phyloP scores from a whole-genome alignment of 2,113 vertebrate genomes.

The Grammomys surdaster region DNA sequence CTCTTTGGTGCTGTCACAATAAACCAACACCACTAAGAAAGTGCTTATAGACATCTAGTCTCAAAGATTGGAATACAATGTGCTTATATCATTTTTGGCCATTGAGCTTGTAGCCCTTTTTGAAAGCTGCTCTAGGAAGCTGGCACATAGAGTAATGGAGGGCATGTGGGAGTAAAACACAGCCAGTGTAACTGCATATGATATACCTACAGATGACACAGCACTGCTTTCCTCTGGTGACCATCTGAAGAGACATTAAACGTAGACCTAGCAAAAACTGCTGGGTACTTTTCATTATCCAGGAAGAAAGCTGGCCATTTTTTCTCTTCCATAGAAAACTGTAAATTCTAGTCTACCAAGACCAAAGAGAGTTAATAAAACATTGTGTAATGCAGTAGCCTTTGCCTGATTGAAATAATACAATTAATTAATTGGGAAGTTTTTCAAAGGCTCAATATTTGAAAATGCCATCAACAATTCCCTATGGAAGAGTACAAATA shows the following conservation, averaged over 20 bases:
- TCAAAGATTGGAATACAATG: background rate
- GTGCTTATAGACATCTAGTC: background rate
- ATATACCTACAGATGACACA: background rate
- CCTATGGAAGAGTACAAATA: conserved; percentile 79
- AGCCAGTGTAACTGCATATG: background rate
- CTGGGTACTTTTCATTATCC: background rate
- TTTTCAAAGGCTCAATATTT: conserved; percentile 82
- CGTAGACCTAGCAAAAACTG: background rate
- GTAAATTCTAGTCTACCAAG: conserved; percentile 32
- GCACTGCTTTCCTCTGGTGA: background rate
- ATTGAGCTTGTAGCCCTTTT: background rate
- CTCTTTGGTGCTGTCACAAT: background rate
- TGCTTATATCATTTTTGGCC: conserved; percentile 12
- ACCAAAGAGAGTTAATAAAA: conserved; percentile 39
- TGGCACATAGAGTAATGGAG: background rate
- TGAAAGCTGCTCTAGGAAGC: background rate
- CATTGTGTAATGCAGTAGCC: background rate
- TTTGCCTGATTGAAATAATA: conserved; percentile 35
- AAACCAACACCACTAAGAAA: conserved; percentile 20
- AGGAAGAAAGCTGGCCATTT: background rate
- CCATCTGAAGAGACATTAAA: background rate
- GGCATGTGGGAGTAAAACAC: conserved; percentile 3
- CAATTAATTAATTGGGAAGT: conserved; percentile 76
- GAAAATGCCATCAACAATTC: conserved; percentile 80
- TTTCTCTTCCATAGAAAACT: conserved; percentile 26